Conservation (phyloP, 1,140 invertebrate species). For the Rhagoletis zephyria region DNA sequence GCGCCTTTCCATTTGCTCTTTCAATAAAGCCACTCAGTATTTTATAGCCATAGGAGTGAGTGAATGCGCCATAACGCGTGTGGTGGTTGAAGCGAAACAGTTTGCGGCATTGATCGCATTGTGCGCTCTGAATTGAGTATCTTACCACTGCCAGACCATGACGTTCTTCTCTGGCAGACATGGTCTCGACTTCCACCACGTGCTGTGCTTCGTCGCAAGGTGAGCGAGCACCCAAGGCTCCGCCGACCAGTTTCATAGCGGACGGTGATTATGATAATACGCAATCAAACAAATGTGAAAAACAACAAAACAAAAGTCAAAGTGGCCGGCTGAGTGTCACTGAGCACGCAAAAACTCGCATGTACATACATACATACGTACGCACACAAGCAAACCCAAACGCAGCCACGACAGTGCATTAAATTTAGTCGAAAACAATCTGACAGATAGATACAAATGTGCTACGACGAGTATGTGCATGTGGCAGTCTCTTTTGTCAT, state of each 20-base stretch:
- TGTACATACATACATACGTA: neutral
- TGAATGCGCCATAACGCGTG: slow-evolving; percentile 28
- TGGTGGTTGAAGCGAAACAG: slow-evolving; percentile 20
- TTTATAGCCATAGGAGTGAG: slow-evolving; percentile 11
- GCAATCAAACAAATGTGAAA: neutral
- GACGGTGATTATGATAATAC: neutral
- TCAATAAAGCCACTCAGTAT: neutral
- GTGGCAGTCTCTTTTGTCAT: slow-evolving; percentile 22
- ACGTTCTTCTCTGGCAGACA: neutral
- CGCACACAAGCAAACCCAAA: neutral
- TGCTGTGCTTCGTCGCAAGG: neutral
- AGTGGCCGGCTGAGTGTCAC: slow-evolving; percentile 30
- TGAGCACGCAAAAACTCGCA: slow-evolving; percentile 35
- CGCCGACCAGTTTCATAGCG: neutral
- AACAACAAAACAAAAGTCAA: slow-evolving; percentile 29
- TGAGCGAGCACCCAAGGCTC: neutral
- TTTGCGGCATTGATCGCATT: neutral
- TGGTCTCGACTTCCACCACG: neutral
- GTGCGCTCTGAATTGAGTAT: neutral
- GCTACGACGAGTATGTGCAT: no score
- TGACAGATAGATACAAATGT: neutral
- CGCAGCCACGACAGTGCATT: neutral
- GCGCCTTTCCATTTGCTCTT: neutral
- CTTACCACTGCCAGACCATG: neutral
- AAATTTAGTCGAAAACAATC: neutral